Conservation (phyloP, 2,888 invertebrate species). For the Campoplex capitator region DNA sequence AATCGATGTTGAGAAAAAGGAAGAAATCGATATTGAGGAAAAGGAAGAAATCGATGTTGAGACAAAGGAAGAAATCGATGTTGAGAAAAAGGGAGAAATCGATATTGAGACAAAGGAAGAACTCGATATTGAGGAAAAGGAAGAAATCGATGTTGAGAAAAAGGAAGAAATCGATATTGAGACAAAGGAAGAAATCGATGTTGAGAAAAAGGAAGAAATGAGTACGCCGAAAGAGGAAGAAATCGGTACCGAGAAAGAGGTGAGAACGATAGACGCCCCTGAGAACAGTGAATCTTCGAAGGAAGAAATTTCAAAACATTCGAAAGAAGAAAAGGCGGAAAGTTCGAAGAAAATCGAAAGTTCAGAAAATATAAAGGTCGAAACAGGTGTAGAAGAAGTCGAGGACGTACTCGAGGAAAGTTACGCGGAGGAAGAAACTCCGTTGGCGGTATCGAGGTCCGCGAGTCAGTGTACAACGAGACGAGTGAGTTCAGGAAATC, state of each 20-base stretch:
- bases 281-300: neutral
- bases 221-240: neutral
- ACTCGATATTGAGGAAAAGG: no score
- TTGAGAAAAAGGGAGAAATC: no score
- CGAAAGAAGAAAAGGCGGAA: neutral
- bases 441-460: constrained; percentile 69
- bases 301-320: constrained; percentile 5
- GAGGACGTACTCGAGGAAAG: constrained; percentile 60
- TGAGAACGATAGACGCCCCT: constrained; percentile 4
- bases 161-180: neutral
- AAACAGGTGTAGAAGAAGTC: constrained; percentile 7
- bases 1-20: no score
- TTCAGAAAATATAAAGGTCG: constrained; percentile 5
- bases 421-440: constrained; percentile 63
- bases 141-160: neutral
- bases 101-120: no score
- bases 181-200: neutral
- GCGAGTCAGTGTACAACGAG: constrained; percentile 72
- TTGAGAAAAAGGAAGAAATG: neutral
- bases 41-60: neutral
- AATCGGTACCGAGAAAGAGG: neutral
- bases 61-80: no score
- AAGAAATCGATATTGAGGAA: neutral
- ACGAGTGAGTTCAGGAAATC: constrained; percentile 69
- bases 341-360: neutral